A percentile compares a stretch with the other conserved stretches of the same genome.
phyloP scores from a whole-genome alignment of 2,113 vertebrate species.

The Cyprinodon variegatus region DNA sequence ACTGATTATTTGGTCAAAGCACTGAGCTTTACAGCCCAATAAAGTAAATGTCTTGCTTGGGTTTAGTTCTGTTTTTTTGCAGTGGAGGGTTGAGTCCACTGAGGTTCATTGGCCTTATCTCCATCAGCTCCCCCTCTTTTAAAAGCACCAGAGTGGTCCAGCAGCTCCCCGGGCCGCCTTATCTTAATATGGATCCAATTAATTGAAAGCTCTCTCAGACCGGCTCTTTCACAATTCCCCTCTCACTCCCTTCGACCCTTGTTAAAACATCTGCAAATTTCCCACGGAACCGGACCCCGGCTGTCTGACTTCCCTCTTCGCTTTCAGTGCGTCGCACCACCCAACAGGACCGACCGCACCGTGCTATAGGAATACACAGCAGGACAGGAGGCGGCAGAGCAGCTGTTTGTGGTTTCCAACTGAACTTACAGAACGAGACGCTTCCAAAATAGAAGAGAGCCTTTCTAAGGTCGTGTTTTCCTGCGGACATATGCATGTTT shows the following conservation, averaged over 20 bases:
- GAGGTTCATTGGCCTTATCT: constrained; percentile 59
- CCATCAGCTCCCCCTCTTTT: constrained; percentile 45
- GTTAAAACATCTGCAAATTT: constrained; percentile 66
- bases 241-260: constrained; percentile 52
- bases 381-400: constrained; percentile 21
- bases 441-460: constrained; percentile 25
- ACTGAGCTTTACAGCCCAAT: constrained; percentile 24
- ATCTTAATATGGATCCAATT: constrained; percentile 78
- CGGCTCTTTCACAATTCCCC: constrained; percentile 58
- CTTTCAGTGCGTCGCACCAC: constrained; percentile 24
- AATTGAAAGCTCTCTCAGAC: constrained; percentile 68
- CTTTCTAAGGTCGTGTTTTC: constrained; percentile 15
- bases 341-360: constrained; percentile 36
- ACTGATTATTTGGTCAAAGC: constrained; percentile 29
- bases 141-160: constrained; percentile 52
- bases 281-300: constrained; percentile 65
- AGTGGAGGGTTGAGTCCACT: constrained; percentile 42
- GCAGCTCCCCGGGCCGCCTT: constrained; percentile 62
- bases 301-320: constrained; percentile 48
- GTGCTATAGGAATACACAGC: constrained; percentile 16
- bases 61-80: constrained; percentile 30
- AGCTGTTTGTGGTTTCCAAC: constrained; percentile 47
- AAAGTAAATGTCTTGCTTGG: constrained; percentile 30
- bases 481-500: neutral
- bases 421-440: constrained; percentile 6